Conservation (phyloP, 2,888 invertebrate genomes). For the Pandemis heparana region DNA sequence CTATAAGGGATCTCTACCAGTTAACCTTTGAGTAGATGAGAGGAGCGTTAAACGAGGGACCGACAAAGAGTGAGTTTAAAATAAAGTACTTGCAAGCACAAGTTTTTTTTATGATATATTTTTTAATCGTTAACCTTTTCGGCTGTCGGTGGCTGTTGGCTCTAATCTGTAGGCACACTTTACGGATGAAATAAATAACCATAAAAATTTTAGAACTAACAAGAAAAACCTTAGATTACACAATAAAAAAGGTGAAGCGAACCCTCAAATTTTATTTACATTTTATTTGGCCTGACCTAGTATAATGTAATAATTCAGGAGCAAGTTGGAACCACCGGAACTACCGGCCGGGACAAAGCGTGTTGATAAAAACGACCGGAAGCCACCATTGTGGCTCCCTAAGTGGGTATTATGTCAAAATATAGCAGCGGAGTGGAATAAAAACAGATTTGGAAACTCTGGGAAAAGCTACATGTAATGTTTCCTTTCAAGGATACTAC, state of each 20-base stretch:
- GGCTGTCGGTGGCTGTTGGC: too few relatives aligned
- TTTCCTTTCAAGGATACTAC: slow-evolving; percentile 2
- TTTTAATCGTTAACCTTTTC: too few relatives aligned
- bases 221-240: neutral
- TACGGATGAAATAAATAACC: too few relatives aligned
- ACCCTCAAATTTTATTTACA: slow-evolving; percentile 16
- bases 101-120: too few relatives aligned
- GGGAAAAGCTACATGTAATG: neutral
- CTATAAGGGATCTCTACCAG: too few relatives aligned
- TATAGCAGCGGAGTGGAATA: slow-evolving; percentile 14
- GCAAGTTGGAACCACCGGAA: slow-evolving; percentile 22
- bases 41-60: too few relatives aligned
- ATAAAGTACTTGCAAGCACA: too few relatives aligned
- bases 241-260: neutral
- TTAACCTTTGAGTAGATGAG: too few relatives aligned
- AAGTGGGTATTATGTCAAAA: slow-evolving; percentile 37
- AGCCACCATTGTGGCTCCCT: slow-evolving; percentile 22
- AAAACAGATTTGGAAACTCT: slow-evolving; percentile 4
- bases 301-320: slow-evolving; percentile 19
- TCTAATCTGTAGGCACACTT: too few relatives aligned
- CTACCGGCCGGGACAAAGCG: slow-evolving; percentile 4
- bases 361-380: slow-evolving; percentile 35
- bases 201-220: too few relatives aligned
- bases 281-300: slow-evolving; percentile 20
- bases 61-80: too few relatives aligned